Evolutionary conservation across 1,140 invertebrate species (phyloP).

Genomic region (Paraescarpia echinospica): DNA sequence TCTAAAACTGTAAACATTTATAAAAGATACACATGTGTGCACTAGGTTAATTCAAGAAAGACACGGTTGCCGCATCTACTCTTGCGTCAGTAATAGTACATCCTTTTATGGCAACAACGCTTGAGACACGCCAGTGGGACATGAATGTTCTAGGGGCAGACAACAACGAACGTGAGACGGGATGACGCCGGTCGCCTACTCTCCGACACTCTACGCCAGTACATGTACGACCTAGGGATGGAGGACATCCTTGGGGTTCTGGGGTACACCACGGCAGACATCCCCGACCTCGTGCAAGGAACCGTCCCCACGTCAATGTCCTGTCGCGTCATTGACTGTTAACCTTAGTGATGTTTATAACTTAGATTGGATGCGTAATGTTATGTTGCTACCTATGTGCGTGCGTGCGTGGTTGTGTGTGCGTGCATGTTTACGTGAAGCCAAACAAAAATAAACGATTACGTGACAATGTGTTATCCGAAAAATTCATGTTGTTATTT

Average conservation of each 20-base stretch:
- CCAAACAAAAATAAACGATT: background rate
- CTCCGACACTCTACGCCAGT: slow-evolving; percentile 74
- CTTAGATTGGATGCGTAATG: background rate
- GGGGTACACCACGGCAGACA: slow-evolving; percentile 74
- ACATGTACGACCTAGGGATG: slow-evolving; percentile 77
- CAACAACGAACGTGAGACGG: slow-evolving; percentile 64
- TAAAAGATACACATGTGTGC: no score
- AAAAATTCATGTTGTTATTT: slow-evolving; percentile 22
- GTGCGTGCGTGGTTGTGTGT: background rate
- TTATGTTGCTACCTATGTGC: no score
- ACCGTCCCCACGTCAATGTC: slow-evolving; percentile 75
- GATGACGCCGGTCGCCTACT: slow-evolving; percentile 76
- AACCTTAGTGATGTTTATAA: no score
- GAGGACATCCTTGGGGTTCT: slow-evolving; percentile 78
- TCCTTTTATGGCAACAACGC: no score
- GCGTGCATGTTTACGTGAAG: background rate
- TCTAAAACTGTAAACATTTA: no score
- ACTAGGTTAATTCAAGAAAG: no score
- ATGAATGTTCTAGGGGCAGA: slow-evolving; percentile 63
- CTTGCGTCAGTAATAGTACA: no score
- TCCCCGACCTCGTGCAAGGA: slow-evolving; percentile 78
- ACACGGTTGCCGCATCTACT: no score
- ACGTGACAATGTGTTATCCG: background rate
- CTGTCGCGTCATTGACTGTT: background rate
- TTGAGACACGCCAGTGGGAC: background rate